phyloP scores from a whole-genome alignment of 1,140 invertebrate species.

The Penaeus chinensis region DNA sequence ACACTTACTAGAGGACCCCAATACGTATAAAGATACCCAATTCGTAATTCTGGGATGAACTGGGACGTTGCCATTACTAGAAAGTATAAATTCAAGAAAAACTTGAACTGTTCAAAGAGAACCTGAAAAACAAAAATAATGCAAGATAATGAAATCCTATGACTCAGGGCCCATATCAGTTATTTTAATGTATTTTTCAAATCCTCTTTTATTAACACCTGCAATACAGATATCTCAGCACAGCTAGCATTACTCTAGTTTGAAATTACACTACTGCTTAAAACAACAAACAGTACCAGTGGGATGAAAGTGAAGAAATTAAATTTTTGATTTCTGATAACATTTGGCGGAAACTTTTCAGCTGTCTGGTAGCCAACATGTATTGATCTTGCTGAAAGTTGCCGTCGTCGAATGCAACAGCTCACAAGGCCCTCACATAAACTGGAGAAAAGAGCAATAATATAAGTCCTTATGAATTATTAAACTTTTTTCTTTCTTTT shows the following conservation, averaged over 20 bases:
- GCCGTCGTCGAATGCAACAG: conserved; percentile 52
- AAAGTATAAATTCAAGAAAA: conserved; percentile 99
- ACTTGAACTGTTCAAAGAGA: conserved; percentile 98
- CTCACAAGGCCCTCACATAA: conserved; percentile 44
- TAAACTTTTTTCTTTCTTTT: background rate
- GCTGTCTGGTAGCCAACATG: conserved; percentile 69
- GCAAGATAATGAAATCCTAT: conserved; percentile 23
- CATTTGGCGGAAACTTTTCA: conserved; percentile 90
- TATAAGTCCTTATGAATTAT: background rate
- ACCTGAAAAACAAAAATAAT: conserved; percentile 74
- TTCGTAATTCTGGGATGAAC: conserved; percentile 95
- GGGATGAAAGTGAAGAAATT: conserved; percentile 98
- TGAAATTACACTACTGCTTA: background rate
- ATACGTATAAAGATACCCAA: conserved; percentile 98
- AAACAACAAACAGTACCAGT: conserved; percentile 74
- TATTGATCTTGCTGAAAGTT: conserved; percentile 64
- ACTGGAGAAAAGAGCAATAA: conserved; percentile 25
- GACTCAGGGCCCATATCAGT: conserved; percentile 3
- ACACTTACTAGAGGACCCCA: conserved; percentile 91
- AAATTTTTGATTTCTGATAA: conserved; percentile 99
- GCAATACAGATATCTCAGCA: no score
- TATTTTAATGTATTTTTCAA: conserved; percentile 1
- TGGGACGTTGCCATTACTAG: conserved; percentile 97
- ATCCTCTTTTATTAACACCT: no score
- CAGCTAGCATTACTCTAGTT: background rate